phyloP scores from a whole-genome alignment of 1,140 invertebrate genomes.

The Hypothenemus hampei region DNA sequence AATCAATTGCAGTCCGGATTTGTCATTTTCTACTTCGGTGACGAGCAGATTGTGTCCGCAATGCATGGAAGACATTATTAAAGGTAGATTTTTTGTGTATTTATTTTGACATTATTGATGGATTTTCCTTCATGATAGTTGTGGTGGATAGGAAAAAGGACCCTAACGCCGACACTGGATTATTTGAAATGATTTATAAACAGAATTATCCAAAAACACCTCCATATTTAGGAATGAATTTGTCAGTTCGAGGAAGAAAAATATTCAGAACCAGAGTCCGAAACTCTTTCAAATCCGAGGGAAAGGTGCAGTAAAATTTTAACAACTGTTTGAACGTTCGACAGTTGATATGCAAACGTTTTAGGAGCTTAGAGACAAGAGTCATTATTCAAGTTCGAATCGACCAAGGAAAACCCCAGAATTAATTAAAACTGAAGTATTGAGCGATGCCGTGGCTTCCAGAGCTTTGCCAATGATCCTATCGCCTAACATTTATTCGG shows the following conservation, averaged over 20 bases:
- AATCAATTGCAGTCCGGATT: slow-evolving; percentile 89
- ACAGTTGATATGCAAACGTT: background rate
- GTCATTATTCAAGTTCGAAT: slow-evolving; percentile 8
- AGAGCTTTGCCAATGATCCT: slow-evolving; percentile 35
- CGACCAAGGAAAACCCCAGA: slow-evolving; percentile 34
- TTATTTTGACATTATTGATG: too few species aligned
- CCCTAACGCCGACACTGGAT: slow-evolving; percentile 74
- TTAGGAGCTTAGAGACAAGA: slow-evolving; percentile 21
- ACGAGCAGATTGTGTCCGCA: slow-evolving; percentile 80
- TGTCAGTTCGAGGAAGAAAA: slow-evolving; percentile 62
- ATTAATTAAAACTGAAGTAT: slow-evolving; percentile 26
- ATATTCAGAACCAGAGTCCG: slow-evolving; percentile 34
- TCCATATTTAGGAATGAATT: slow-evolving; percentile 74
- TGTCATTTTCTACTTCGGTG: slow-evolving; percentile 83
- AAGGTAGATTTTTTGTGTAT: too few species aligned
- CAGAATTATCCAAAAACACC: slow-evolving; percentile 68
- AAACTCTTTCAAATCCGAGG: slow-evolving; percentile 18
- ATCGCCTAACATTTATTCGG: slow-evolving; percentile 41
- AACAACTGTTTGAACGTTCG: too few species aligned
- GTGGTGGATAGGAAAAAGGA: slow-evolving; percentile 77
- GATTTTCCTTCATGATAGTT: slow-evolving; percentile 61
- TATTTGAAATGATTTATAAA: slow-evolving; percentile 80
- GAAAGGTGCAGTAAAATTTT: slow-evolving; percentile 7
- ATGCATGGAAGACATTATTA: slow-evolving; percentile 86
- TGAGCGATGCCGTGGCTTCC: slow-evolving; percentile 22